These are phyloP conservation scores for Gnatocerus cornutus DNA, from an alignment of 2,888 invertebrate species.

Conservation along the genomic window DNA sequence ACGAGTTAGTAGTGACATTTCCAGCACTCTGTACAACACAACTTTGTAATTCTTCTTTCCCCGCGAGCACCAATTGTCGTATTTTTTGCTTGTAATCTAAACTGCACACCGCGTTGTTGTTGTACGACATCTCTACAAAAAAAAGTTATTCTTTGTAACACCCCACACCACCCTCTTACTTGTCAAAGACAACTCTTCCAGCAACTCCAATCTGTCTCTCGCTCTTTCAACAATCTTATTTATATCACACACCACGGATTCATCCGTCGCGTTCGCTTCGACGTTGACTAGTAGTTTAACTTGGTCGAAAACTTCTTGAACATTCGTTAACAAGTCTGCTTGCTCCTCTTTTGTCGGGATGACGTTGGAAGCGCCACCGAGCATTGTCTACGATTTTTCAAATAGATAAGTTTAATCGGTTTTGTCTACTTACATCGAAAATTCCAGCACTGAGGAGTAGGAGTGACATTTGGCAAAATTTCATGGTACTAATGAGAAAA, in stretches of 20 bases:
- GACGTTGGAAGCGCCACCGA: conserved; percentile 39
- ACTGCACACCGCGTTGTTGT: conserved; percentile 53
- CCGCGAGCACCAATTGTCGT: conserved; percentile 53
- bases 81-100: conserved; percentile 53
- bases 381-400: conserved; percentile 33
- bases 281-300: conserved; percentile 59
- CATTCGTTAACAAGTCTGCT: conserved; percentile 61
- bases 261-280: conserved; percentile 60
- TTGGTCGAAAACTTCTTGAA: conserved; percentile 64
- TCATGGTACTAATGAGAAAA: conserved; percentile 26
- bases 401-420: neutral
- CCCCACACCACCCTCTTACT: conserved; percentile 61
- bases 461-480: conserved; percentile 36
- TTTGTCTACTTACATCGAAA: conserved; percentile 40
- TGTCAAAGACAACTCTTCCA: conserved; percentile 61
- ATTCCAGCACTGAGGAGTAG: conserved; percentile 32
- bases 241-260: conserved; percentile 59
- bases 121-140: conserved; percentile 55
- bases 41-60: conserved; percentile 47
- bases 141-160: neutral
- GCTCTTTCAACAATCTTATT: conserved; percentile 57
- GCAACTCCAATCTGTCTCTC: conserved; percentile 56
- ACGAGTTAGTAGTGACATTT: conserved; percentile 51
- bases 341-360: conserved; percentile 65
- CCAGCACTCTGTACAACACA: conserved; percentile 51